Evolutionary conservation across 2,888 invertebrate genomes (phyloP).

Genomic region (Oxytorus armatus): DNA sequence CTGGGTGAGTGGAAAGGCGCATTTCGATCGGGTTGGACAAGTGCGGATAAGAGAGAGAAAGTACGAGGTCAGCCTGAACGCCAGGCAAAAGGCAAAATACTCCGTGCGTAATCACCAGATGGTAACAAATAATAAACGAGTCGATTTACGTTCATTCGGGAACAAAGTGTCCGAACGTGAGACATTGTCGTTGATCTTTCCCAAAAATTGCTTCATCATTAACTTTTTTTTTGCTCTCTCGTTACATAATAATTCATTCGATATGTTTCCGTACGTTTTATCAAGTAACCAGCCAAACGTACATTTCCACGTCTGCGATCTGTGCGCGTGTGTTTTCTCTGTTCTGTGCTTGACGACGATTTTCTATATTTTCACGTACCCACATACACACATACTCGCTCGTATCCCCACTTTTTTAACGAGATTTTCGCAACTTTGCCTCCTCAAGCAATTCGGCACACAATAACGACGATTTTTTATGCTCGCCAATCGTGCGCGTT

Average conservation of each 20-base stretch:
- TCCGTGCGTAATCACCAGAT: constrained; percentile 52
- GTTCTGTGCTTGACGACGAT: too few relatives aligned
- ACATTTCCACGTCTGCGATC: constrained; percentile 39
- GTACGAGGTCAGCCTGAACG: background rate
- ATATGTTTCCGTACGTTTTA: constrained; percentile 34
- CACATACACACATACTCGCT: background rate
- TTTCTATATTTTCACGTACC: background rate
- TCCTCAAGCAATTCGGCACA: background rate
- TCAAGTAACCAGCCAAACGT: constrained; percentile 49
- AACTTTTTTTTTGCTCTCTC: constrained; percentile 38
- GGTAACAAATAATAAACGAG: constrained; percentile 36
- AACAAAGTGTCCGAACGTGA: background rate
- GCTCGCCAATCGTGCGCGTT: background rate
- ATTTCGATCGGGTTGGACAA: constrained; percentile 35
- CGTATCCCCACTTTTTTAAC: background rate
- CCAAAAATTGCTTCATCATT: constrained; percentile 47
- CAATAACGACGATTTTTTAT: constrained; percentile 12
- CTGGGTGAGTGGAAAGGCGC: constrained; percentile 76
- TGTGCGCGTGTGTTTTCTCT: constrained; percentile 42
- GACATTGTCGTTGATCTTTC: constrained; percentile 5
- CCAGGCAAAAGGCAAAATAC: constrained; percentile 21
- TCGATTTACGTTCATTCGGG: background rate
- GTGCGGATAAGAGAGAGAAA: background rate
- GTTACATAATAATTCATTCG: constrained; percentile 73
- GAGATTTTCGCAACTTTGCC: constrained; percentile 15